Percentiles rank a stretch among this genome's conserved stretches.
phyloP scores from a whole-genome alignment of 2,888 invertebrate species.

The Callimorpha dominula region DNA sequence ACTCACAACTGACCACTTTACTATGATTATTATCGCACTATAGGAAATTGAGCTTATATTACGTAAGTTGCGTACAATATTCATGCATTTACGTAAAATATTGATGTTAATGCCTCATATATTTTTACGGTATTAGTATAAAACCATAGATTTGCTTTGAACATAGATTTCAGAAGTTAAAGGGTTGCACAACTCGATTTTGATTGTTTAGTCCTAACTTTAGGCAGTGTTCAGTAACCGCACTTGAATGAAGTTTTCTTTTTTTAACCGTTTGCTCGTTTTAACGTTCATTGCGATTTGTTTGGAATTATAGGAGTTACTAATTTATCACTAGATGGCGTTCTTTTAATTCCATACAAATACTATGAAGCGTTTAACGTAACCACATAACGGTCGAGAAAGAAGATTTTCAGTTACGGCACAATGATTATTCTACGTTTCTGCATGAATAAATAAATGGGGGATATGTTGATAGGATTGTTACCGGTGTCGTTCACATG shows the following conservation, averaged over 20 bases:
- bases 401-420: background rate
- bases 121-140: background rate
- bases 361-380: too few species aligned
- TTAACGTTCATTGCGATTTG: background rate
- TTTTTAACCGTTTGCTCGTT: too few species aligned
- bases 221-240: too few species aligned
- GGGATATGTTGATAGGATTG: slow-evolving; percentile 18
- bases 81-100: slow-evolving; percentile 12
- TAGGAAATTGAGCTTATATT: slow-evolving; percentile 25
- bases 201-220: too few species aligned
- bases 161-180: background rate
- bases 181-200: too few species aligned
- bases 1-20: background rate
- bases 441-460: slow-evolving; percentile 14
- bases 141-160: background rate
- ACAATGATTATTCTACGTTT: slow-evolving; percentile 1
- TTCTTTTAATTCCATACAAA: background rate
- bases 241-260: too few species aligned
- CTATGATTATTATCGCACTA: background rate
- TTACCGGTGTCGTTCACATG: slow-evolving; percentile 38
- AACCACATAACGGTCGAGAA: background rate
- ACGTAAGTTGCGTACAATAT: background rate
- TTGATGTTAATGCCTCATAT: background rate
- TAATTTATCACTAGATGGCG: background rate
- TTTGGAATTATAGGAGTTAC: background rate